These are phyloP conservation scores for Perca fluviatilis DNA, from an alignment of 2,113 vertebrate genomes.

Conservation along the genomic window DNA sequence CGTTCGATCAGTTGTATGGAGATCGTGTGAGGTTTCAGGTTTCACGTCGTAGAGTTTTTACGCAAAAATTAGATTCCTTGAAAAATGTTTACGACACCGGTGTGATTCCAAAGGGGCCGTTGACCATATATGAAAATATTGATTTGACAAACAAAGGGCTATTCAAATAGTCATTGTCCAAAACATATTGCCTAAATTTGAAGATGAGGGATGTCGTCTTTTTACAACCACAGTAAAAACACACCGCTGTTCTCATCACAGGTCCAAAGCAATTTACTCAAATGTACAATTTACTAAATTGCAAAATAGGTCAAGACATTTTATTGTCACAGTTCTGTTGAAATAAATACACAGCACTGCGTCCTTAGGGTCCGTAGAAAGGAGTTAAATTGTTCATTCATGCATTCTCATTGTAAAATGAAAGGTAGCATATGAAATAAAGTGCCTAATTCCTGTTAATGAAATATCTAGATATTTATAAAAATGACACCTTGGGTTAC, in stretches of 20 bases:
- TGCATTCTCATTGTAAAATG: neutral
- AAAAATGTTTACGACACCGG: conserved; percentile 55
- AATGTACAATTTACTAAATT: conserved; percentile 45
- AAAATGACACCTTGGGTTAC: neutral
- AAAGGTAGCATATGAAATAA: conserved; percentile 16
- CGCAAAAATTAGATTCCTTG: conserved; percentile 41
- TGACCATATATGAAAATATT: conserved; percentile 72
- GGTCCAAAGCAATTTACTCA: conserved; percentile 48
- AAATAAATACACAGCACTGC: conserved; percentile 17
- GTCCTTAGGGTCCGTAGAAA: neutral
- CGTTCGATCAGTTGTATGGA: conserved; percentile 49
- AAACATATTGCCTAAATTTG: conserved; percentile 62
- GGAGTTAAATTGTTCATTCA: neutral
- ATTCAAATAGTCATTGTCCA: conserved; percentile 64
- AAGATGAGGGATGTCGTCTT: conserved; percentile 50
- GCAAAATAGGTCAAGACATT: conserved; percentile 18
- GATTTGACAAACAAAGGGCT: conserved; percentile 70
- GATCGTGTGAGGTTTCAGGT: conserved; percentile 28
- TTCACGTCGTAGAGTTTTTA: conserved; percentile 8
- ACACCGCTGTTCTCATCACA: conserved; percentile 19
- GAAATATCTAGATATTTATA: neutral
- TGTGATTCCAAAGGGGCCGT: conserved; percentile 45
- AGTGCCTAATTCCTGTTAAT: neutral
- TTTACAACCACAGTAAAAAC: conserved; percentile 39
- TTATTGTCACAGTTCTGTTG: conserved; percentile 24